Conservation (phyloP, 2,113 vertebrate genomes). For the Ctenodactylus gundi region DNA sequence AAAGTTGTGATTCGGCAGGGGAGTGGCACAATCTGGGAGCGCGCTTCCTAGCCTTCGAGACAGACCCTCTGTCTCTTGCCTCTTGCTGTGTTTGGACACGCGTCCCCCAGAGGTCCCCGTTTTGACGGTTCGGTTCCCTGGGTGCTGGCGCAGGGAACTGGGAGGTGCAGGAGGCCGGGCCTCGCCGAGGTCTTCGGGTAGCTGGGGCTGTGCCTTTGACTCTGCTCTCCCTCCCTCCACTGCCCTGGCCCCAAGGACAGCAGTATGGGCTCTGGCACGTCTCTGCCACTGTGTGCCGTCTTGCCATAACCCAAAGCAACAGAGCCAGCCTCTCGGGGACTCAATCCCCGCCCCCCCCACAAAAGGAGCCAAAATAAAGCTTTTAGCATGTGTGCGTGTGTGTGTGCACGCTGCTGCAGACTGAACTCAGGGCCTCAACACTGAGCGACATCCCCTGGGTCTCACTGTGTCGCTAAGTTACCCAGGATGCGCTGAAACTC, state of each 20-base stretch:
- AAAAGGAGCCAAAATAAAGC: neutral
- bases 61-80: neutral
- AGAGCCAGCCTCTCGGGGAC: neutral
- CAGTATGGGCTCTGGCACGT: too few species aligned
- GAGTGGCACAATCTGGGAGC: neutral
- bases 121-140: too few species aligned
- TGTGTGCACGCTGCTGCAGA: too few species aligned
- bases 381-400: too few species aligned
- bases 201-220: too few species aligned
- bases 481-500: too few species aligned
- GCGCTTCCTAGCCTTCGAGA: neutral
- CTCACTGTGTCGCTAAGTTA: too few species aligned
- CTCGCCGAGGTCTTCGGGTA: too few species aligned
- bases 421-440: too few species aligned
- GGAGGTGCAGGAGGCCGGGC: neutral
- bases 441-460: too few species aligned
- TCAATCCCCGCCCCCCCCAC: too few species aligned
- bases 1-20: neutral
- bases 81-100: neutral
- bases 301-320: neutral
- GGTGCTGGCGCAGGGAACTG: too few species aligned
- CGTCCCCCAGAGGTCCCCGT: neutral
- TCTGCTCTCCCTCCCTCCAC: neutral
- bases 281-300: neutral
- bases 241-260: neutral